A percentile compares a stretch with the other conserved stretches of the same genome.
Evolutionary conservation across 2,797 vertebrate species (phyloP).

Genomic region (Ceryle rudis): DNA sequence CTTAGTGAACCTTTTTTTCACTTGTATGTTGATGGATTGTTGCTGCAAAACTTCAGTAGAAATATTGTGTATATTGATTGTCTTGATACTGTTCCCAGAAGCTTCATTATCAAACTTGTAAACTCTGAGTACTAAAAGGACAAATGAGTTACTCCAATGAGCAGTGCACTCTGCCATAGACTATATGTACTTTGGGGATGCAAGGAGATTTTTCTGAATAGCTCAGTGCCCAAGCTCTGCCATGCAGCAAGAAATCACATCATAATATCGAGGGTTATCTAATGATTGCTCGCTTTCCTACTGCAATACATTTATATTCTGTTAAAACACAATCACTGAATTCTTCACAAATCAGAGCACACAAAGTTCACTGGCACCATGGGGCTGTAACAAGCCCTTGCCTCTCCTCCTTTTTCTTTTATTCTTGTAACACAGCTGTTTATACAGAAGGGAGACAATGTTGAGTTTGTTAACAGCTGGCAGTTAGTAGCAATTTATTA

Average conservation of each 20-base stretch:
- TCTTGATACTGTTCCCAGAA: neutral
- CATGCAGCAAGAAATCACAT: neutral
- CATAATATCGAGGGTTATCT: neutral
- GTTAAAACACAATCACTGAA: neutral
- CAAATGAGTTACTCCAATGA: neutral
- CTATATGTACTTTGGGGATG: neutral
- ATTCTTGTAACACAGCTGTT: slow-evolving; percentile 61
- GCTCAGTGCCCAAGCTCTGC: neutral
- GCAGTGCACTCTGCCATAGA: neutral
- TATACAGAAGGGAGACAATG: slow-evolving; percentile 61
- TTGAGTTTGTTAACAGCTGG: slow-evolving; percentile 69
- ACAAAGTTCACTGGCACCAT: slow-evolving; percentile 34
- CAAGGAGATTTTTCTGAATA: neutral
- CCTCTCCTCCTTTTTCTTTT: slow-evolving; percentile 41
- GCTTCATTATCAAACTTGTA: neutral
- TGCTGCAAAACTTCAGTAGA: neutral
- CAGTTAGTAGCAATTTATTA: slow-evolving; percentile 43
- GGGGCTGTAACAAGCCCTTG: slow-evolving; percentile 29
- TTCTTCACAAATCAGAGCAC: slow-evolving; percentile 28
- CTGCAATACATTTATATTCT: slow-evolving; percentile 1
- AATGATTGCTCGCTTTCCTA: neutral
- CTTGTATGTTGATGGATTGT: neutral
- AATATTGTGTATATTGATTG: neutral
- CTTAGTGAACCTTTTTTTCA: neutral
- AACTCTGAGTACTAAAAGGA: neutral